phyloP scores from a whole-genome alignment of 2,888 invertebrate genomes.

The Lithosia quadra region DNA sequence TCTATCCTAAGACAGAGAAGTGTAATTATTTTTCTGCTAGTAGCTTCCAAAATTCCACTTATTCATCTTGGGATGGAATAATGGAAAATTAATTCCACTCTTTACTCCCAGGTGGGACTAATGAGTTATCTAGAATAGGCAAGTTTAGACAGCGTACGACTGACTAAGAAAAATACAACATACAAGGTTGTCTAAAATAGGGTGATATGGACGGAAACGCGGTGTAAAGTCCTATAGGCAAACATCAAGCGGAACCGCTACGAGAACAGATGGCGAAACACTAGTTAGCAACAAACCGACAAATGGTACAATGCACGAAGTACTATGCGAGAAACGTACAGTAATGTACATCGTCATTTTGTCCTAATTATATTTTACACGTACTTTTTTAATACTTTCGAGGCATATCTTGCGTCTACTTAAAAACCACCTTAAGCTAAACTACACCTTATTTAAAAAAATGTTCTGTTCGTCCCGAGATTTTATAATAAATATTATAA shows the following conservation, averaged over 20 bases:
- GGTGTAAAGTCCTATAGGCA: background rate
- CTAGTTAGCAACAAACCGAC: constrained; percentile 67
- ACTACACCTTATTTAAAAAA: constrained; percentile 63
- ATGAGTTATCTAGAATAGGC: background rate
- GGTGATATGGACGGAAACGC: background rate
- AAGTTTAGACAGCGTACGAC: background rate
- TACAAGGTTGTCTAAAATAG: background rate
- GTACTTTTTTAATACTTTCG: constrained; percentile 84
- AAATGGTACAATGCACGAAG: constrained; percentile 82
- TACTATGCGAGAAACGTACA: constrained; percentile 84
- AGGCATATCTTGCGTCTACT: constrained; percentile 78
- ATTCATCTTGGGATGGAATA: background rate
- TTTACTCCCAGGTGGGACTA: background rate
- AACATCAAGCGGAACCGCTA: constrained; percentile 11
- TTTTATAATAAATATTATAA: constrained; percentile 24
- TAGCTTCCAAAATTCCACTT: background rate
- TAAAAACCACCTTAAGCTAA: constrained; percentile 77
- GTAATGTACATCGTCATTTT: constrained; percentile 82
- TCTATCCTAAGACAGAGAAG: background rate
- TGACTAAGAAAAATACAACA: background rate
- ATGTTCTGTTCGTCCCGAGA: constrained; percentile 35
- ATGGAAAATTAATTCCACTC: background rate
- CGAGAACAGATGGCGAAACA: constrained; percentile 53
- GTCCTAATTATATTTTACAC: constrained; percentile 79
- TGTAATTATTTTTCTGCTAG: background rate